Conservation (phyloP, 2,113 vertebrate species). For the Conger conger region DNA sequence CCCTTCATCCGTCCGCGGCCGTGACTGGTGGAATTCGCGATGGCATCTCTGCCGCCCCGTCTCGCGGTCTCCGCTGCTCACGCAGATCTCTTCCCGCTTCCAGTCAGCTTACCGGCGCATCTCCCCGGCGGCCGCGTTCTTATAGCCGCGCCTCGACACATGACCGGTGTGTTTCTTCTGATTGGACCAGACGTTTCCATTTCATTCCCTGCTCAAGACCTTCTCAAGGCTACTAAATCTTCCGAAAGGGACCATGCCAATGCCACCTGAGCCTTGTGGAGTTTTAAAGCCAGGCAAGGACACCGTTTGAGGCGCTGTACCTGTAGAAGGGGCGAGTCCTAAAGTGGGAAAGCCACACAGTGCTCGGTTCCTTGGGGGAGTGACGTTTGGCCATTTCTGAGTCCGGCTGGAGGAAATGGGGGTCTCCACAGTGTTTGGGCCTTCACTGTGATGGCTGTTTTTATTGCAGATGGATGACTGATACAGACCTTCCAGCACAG, state of each 20-base stretch:
- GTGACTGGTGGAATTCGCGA: not conserved
- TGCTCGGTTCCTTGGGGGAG: not conserved
- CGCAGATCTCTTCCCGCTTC: not conserved
- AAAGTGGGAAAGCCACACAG: no score
- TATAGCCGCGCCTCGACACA: not conserved
- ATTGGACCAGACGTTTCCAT: no score
- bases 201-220: no score
- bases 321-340: no score
- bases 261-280: no score
- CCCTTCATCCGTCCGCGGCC: constrained; percentile 13
- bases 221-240: no score
- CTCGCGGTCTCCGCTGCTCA: not conserved
- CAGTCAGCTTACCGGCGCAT: not conserved
- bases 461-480: not conserved
- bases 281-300: no score
- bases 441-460: not conserved
- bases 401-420: not conserved
- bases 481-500: not conserved
- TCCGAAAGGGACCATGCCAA: no score
- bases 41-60: not conserved
- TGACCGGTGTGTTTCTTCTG: not conserved
- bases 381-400: not conserved
- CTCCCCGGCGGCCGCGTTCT: not conserved
- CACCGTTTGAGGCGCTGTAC: no score
- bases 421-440: not conserved